Base-by-base conservation (phyloP, 2,888 invertebrate genomes). In the Zaprionus lineosus region DNA sequence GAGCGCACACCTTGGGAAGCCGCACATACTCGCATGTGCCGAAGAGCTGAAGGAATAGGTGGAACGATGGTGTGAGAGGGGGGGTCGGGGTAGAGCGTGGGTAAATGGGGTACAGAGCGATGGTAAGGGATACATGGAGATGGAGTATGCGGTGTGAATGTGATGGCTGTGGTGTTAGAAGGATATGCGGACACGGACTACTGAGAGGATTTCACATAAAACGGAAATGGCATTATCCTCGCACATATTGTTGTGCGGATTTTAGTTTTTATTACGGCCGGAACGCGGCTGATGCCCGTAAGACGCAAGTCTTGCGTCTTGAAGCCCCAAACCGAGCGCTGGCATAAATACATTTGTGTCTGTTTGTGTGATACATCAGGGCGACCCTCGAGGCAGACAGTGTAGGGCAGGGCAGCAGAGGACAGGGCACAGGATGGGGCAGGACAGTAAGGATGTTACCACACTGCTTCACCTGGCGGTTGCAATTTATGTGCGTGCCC, bases 241-340 rank as follows among this genome's bases (percentile, higher is more conserved):
- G 81, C 86, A 85, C 86, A 82, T 85, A 82, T 85, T 82, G 81
- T 85, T 83, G 84, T 82, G 86, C 71, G 86, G 81, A 82, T 83
- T 82, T 82, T 85, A 82, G 81, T 82, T 82, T 82, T 82, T 85
- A 82, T 82, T 82, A 85, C 74, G 84, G 76, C 74, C 68, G 74
- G 71, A 65, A 74, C 70, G 72, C 64, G 60, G 58, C 78, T 70
- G 66, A 59, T 77, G 78, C 61, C 82, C 82, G 53, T 69, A 76
- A 84, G 77, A 63, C 66, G 70, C 47, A 36, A 52, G 39, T 47
- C 50, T 64, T 53, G 48, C 51, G 43, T 47, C 50, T 64, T 47
- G 48, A 55, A 37, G 43, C 33, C 46, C 19, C 16, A 59, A 41
- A 47, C 44, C 37, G 44, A 60, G 50, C 40, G 19, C 55, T 50